phyloP scores from a whole-genome alignment of 1,140 invertebrate species.

The Xylocopa sonorina region DNA sequence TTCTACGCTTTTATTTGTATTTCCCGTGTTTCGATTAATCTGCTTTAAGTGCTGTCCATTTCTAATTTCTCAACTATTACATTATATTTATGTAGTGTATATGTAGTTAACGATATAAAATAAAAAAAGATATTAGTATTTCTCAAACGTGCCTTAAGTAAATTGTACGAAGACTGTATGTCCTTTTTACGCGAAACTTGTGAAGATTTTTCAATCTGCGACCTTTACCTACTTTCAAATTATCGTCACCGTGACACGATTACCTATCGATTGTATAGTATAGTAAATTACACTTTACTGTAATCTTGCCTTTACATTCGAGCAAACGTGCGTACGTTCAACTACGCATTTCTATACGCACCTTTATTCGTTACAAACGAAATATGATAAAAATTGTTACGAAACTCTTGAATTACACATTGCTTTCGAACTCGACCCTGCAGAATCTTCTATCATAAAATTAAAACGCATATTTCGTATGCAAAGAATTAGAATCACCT shows the following conservation, averaged over 20 bases:
- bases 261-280: not conserved
- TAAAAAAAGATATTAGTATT: too few species aligned
- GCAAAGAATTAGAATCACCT: not conserved
- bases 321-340: too few species aligned
- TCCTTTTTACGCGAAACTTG: not conserved
- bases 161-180: too few species aligned
- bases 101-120: too few species aligned
- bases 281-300: not conserved
- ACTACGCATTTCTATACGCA: not conserved
- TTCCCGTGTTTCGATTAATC: too few species aligned
- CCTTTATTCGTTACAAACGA: too few species aligned
- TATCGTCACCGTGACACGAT: constrained; percentile 6
- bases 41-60: too few species aligned
- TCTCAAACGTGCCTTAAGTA: too few species aligned
- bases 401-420: not conserved
- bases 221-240: not conserved
- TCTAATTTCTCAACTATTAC: too few species aligned
- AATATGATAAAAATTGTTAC: not conserved
- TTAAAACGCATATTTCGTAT: not conserved
- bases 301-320: not conserved
- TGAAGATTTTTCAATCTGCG: not conserved
- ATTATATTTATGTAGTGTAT: too few species aligned
- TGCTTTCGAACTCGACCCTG: not conserved
- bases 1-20: too few species aligned
- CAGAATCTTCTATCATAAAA: not conserved